Evolutionary conservation across 2,888 invertebrate species (phyloP).

Genomic region (Schizotus pectinicornis): DNA sequence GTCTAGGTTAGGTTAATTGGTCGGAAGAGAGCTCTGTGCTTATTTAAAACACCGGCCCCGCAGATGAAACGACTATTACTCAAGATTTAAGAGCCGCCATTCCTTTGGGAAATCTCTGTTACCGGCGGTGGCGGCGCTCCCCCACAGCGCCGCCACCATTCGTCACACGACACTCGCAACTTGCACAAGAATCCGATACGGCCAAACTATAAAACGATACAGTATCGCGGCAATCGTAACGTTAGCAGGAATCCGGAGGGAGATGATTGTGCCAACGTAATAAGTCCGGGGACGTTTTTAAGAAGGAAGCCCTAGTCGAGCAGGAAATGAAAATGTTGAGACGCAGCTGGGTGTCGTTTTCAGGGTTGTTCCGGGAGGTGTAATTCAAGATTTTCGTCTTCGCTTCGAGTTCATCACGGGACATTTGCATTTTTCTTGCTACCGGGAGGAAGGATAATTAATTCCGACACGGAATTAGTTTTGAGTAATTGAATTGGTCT

Average conservation of each 20-base stretch:
- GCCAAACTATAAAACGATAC: too few species aligned
- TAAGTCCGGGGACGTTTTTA: neutral
- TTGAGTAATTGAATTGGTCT: conserved; percentile 1
- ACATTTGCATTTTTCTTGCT: neutral
- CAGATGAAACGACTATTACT: conserved; percentile 34
- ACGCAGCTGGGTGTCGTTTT: conserved; percentile 4
- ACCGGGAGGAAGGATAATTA: conserved; percentile 8
- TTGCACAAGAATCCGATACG: too few species aligned
- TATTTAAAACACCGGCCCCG: conserved; percentile 36
- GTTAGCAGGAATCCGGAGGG: too few species aligned
- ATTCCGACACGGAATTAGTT: conserved; percentile 6
- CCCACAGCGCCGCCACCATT: neutral
- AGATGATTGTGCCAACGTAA: too few species aligned
- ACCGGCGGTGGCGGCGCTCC: conserved; percentile 21
- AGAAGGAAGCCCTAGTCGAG: conserved; percentile 1
- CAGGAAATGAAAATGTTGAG: conserved; percentile 19
- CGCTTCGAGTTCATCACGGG: conserved; percentile 4
- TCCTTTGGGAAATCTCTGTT: conserved; percentile 32
- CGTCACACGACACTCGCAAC: too few species aligned
- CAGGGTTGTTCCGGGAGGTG: conserved; percentile 21
- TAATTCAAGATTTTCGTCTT: conserved; percentile 12
- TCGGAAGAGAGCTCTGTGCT: conserved; percentile 37
- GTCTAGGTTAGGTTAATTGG: conserved; percentile 35
- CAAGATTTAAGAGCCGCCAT: conserved; percentile 33
- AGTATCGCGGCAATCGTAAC: too few species aligned